These are phyloP conservation scores for Phylloscopus trochiloides DNA, from an alignment of 2,113 vertebrate genomes.

Conservation along the genomic window DNA sequence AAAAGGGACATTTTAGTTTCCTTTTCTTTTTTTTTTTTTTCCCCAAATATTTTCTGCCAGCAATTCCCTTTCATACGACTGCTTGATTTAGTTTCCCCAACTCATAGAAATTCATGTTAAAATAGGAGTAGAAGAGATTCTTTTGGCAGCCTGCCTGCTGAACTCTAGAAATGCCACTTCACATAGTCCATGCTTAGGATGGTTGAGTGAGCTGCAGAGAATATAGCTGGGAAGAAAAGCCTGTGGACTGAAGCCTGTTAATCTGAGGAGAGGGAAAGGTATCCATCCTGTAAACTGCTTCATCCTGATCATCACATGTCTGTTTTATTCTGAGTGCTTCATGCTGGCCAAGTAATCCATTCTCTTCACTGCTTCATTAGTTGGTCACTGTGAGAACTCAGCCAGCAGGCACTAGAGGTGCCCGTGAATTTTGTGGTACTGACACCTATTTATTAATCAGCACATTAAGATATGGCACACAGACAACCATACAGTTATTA, in stretches of 20 bases:
- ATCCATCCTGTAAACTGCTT: neutral
- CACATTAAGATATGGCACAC: neutral
- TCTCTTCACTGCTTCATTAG: neutral
- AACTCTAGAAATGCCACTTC: constrained; percentile 43
- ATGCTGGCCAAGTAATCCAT: neutral
- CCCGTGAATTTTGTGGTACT: neutral
- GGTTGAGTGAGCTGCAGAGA: neutral
- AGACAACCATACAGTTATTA: neutral
- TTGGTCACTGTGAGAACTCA: neutral
- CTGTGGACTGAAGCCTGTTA: neutral
- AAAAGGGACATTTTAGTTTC: neutral
- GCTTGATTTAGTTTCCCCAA: neutral
- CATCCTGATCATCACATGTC: neutral
- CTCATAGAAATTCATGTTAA: neutral
- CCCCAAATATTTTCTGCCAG: neutral
- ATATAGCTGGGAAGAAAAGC: neutral
- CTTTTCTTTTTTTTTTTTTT: neutral
- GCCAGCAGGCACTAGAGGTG: neutral
- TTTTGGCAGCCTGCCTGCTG: constrained; percentile 49
- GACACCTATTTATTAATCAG: neutral
- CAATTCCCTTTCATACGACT: neutral
- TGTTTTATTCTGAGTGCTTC: neutral
- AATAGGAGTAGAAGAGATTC: neutral
- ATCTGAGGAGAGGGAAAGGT: neutral
- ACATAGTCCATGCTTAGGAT: neutral